These are phyloP conservation scores for Ceratothoa steindachneri DNA, from an alignment of 2,888 invertebrate genomes.

Conservation along the genomic window DNA sequence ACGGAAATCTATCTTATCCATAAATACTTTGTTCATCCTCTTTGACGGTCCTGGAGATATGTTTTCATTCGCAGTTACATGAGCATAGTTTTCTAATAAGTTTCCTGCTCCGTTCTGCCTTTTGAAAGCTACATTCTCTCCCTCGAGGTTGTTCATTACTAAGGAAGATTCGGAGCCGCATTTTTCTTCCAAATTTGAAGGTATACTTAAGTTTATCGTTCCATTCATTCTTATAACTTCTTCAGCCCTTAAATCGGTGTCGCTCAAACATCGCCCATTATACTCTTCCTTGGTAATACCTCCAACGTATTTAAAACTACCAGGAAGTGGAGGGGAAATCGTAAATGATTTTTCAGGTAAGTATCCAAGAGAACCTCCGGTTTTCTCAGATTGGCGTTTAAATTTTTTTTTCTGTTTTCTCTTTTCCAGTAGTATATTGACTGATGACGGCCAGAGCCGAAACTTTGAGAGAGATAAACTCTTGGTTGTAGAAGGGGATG, in stretches of 20 bases:
- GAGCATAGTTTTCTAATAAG: too few species aligned
- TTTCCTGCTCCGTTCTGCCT: too few species aligned
- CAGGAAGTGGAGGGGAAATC: neutral
- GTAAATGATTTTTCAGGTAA: neutral
- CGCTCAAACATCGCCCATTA: neutral
- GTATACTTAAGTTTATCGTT: neutral
- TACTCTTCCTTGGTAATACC: neutral
- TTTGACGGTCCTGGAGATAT: neutral
- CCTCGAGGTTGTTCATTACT: neutral
- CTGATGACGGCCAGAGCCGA: neutral
- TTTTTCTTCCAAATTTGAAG: neutral
- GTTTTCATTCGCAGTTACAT: neutral
- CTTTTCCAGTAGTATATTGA: neutral
- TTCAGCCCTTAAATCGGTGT: neutral
- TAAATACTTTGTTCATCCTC: neutral
- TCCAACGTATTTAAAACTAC: neutral
- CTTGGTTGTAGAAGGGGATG: neutral
- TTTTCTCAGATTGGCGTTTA: neutral
- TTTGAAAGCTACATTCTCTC: too few species aligned
- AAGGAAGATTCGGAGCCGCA: neutral
- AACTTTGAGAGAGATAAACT: neutral
- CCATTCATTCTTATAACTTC: neutral
- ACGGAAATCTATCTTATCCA: conserved; percentile 3
- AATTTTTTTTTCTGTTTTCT: neutral
- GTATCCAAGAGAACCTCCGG: neutral